Evolutionary conservation across 1,140 invertebrate genomes (phyloP), one percentile per base, ranked within the genome.

Genomic region (Drosophila asahinai): DNA sequence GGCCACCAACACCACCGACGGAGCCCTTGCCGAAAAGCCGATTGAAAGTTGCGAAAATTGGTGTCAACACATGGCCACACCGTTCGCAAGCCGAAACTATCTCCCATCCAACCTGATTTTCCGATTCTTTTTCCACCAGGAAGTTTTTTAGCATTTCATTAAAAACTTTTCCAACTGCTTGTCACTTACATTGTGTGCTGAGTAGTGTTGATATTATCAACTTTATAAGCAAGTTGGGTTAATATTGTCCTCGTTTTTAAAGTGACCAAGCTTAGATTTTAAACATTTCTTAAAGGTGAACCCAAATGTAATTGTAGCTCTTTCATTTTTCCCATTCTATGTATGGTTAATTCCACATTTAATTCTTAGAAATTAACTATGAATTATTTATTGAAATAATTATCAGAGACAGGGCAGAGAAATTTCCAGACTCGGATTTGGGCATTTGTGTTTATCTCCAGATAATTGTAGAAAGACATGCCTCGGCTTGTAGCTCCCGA

Each of bases 1-100:
- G 30, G 48, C 33, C 51, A 33, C 15, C 27, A 25, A 33, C 19
- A 5, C n/a, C 38, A 15, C 22, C 3, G 38, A 12, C 40, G 22
- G 22, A 49, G 49, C 58, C 49, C 42, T 22, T 40, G 3, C 38
- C 36, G 19, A 65, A 77, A 76, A 78, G 51, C 64, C 52, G 62
- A 61, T 77, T 77, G 55, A 77, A 77, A 61, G 52, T 76, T 66
- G 47, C 17, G 15, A 75, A 76, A 77, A 76, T 74, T 61, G 74
- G 47, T 64, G 72, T 76, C 74, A 77, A 66, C 74, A 76, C 70
- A 51, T 76, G 57, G 67, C 38, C 47, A 54, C 43, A 27, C 19
- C 22, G 43, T 54, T 30, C 25, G 57, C 60, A 30, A 22, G 12
- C 33, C 9, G 25, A 63, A 49, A 45, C 22, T 65, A 30, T 30